phyloP scores from a whole-genome alignment of 2,888 invertebrate genomes.

The Alentia gelatinosa region DNA sequence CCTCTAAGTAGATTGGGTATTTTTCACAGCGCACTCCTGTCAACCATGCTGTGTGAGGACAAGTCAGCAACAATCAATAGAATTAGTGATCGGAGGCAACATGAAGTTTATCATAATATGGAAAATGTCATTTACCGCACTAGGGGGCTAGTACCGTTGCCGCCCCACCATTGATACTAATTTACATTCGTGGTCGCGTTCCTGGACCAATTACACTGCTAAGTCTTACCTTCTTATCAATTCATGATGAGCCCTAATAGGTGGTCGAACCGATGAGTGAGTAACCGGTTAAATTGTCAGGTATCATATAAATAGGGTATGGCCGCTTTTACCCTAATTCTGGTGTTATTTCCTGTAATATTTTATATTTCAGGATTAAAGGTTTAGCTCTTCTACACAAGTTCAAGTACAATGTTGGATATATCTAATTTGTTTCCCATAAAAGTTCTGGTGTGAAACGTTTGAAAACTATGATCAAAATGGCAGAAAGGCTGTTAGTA shows the following conservation, averaged over 20 bases:
- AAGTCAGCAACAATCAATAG: neutral
- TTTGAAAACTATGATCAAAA: neutral
- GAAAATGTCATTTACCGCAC: neutral
- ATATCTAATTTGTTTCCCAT: neutral
- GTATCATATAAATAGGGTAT: neutral
- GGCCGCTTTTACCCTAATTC: neutral
- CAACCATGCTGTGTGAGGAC: conserved; percentile 69
- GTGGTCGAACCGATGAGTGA: neutral
- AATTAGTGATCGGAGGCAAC: conserved; percentile 36
- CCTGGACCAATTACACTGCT: too few relatives aligned
- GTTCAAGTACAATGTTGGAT: neutral
- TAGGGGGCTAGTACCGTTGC: neutral
- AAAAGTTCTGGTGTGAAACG: neutral
- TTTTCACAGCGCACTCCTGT: conserved; percentile 67
- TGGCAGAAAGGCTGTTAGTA: neutral
- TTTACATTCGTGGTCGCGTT: neutral
- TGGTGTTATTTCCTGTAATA: neutral
- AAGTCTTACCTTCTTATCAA: too few relatives aligned
- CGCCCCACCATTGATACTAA: neutral
- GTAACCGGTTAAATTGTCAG: neutral
- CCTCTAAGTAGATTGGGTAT: conserved; percentile 69
- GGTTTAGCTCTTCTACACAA: neutral
- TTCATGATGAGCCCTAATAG: too few relatives aligned
- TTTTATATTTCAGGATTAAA: neutral
- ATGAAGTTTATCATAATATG: neutral